Evolutionary conservation across 1,140 invertebrate species (phyloP).

Genomic region (Magallana ariakensis): DNA sequence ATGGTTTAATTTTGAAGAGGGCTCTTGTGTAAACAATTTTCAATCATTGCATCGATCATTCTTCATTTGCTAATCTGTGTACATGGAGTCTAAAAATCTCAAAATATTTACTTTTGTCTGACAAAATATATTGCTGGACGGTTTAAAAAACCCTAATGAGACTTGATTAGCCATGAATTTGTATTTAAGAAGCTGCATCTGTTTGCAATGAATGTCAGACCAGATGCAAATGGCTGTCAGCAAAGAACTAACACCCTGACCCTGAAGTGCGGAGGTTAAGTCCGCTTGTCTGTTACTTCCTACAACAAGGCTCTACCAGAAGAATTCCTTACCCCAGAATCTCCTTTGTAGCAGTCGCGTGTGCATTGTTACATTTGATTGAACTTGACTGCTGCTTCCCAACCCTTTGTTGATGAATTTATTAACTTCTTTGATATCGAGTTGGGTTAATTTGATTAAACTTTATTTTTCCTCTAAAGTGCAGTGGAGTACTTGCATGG

Average conservation of each 20-base stretch:
- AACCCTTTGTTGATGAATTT: background rate
- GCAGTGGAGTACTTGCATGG: background rate
- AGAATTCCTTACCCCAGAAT: background rate
- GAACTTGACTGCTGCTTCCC: background rate
- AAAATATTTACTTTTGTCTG: constrained; percentile 8
- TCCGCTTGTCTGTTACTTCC: background rate
- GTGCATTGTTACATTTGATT: constrained; percentile 18
- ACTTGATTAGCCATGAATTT: constrained; percentile 27
- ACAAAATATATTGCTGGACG: constrained; percentile 21
- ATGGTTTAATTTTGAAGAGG: constrained; percentile 6
- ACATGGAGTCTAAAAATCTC: background rate
- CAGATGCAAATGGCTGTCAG: constrained; percentile 22
- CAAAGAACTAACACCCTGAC: constrained; percentile 25
- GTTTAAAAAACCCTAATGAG: constrained; percentile 19
- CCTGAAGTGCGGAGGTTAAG: constrained; percentile 13
- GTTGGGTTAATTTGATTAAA: background rate
- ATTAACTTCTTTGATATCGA: background rate
- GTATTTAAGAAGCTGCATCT: constrained; percentile 32
- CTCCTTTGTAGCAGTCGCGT: constrained; percentile 8
- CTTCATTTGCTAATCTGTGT: constrained; percentile 7
- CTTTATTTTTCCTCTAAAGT: background rate
- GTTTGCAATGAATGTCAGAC: constrained; percentile 38
- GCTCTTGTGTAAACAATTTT: constrained; percentile 8
- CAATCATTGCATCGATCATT: constrained; percentile 3
- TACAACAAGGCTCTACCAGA: background rate